Conservation (phyloP, 2,113 vertebrate genomes). For the Puntigrus tetrazona region DNA sequence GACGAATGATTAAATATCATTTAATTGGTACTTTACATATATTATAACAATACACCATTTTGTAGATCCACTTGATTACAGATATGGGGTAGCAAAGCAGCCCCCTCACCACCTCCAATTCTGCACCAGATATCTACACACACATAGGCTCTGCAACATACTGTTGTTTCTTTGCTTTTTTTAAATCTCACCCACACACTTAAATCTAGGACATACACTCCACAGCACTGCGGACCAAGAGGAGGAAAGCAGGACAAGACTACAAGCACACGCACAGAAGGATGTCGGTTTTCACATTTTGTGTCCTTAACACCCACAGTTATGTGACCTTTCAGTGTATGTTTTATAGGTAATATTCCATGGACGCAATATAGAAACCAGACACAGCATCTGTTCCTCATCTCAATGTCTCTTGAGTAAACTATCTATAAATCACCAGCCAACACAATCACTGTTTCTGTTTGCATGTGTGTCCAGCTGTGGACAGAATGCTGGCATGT, state of each 20-base stretch:
- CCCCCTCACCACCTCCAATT: conserved; percentile 46
- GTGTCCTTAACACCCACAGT: background rate
- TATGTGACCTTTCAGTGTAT: background rate
- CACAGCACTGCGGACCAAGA: conserved; percentile 55
- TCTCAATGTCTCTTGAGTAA: conserved; percentile 8
- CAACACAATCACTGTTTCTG: background rate
- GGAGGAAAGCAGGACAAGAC: conserved; percentile 56
- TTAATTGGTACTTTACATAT: background rate
- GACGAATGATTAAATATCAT: background rate
- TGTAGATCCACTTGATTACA: conserved; percentile 34
- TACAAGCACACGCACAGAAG: conserved; percentile 20
- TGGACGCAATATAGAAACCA: background rate
- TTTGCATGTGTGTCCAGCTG: background rate
- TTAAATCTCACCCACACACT: conserved; percentile 55
- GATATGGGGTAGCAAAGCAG: conserved; percentile 29
- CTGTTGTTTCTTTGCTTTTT: conserved; percentile 42
- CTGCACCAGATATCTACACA: conserved; percentile 47
- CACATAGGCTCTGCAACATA: conserved; percentile 44
- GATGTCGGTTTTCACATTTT: conserved; percentile 15
- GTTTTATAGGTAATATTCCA: conserved; percentile 7
- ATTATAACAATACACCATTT: background rate
- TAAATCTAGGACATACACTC: conserved; percentile 60
- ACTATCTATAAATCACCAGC: conserved; percentile 6
- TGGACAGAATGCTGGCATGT: background rate
- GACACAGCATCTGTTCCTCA: conserved; percentile 5